These are phyloP conservation scores for Emmelina monodactyla DNA, from an alignment of 2,888 invertebrate species.

Conservation along the genomic window DNA sequence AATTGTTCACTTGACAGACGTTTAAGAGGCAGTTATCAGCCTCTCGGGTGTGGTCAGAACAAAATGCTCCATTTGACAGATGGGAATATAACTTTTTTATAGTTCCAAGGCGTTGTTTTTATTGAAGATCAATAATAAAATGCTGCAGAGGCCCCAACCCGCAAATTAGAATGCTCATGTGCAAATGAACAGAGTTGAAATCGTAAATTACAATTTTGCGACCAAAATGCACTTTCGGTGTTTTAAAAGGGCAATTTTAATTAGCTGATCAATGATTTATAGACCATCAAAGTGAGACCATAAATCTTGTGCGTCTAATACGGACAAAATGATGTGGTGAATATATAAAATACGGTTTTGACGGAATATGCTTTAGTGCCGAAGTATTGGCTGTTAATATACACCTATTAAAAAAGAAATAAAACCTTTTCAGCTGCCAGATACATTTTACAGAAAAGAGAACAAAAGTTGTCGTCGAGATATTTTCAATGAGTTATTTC, in stretches of 20 bases:
- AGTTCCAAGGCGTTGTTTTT: slow-evolving; percentile 52
- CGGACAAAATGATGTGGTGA: slow-evolving; percentile 24
- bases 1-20: slow-evolving; percentile 64
- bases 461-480: too few species aligned
- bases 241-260: slow-evolving; percentile 48
- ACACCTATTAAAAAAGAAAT: neutral
- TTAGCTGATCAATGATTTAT: slow-evolving; percentile 53
- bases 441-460: neutral
- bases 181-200: slow-evolving; percentile 35
- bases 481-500: too few species aligned
- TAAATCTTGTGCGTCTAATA: slow-evolving; percentile 29
- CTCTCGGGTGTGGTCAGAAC: slow-evolving; percentile 52
- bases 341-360: too few species aligned
- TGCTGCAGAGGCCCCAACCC: slow-evolving; percentile 33
- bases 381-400: too few species aligned
- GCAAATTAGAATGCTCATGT: slow-evolving; percentile 63
- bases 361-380: too few species aligned
- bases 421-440: neutral
- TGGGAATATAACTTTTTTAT: slow-evolving; percentile 54
- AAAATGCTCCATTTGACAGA: slow-evolving; percentile 46
- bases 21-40: slow-evolving; percentile 40
- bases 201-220: slow-evolving; percentile 57
- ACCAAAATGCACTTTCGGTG: slow-evolving; percentile 20
- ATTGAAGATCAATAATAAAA: slow-evolving; percentile 43
- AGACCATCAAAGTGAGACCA: slow-evolving; percentile 38